Evolutionary conservation across 2,888 invertebrate species (phyloP).

Genomic region (Yponomeuta cagnagella): DNA sequence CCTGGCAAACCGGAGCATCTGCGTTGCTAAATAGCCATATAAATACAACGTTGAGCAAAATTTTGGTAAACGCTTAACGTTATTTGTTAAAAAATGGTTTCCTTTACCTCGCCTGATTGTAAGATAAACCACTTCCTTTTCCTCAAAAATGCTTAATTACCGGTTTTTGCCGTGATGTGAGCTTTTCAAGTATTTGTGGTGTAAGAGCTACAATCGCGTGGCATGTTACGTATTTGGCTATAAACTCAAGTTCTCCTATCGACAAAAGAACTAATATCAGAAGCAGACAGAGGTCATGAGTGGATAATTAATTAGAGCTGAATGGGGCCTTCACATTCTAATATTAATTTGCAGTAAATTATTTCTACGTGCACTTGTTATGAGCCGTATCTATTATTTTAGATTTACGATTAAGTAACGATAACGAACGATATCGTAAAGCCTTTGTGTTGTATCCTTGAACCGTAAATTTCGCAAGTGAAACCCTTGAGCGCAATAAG

Average conservation of each 20-base stretch:
- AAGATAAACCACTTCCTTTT: not conserved
- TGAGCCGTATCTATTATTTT: not conserved
- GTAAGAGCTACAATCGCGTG: no score
- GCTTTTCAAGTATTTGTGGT: not conserved
- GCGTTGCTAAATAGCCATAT: not conserved
- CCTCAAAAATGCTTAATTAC: not conserved
- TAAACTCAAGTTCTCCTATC: not conserved
- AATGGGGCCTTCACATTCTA: constrained; percentile 1
- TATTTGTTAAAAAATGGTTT: not conserved
- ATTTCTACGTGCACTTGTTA: not conserved
- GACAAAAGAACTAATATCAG: not conserved
- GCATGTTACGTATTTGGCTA: no score
- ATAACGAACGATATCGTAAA: not conserved
- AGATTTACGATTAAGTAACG: not conserved
- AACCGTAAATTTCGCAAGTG: not conserved
- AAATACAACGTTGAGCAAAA: not conserved
- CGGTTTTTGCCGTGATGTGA: not conserved
- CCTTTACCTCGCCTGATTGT: not conserved
- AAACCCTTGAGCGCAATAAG: not conserved
- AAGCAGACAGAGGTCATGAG: not conserved
- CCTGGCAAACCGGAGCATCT: not conserved
- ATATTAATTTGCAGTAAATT: constrained; percentile 3
- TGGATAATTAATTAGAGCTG: not conserved
- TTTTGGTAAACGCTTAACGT: not conserved
- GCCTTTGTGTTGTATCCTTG: not conserved